Evolutionary conservation across 1,140 invertebrate species (phyloP).

Genomic region (Eueides isabella): DNA sequence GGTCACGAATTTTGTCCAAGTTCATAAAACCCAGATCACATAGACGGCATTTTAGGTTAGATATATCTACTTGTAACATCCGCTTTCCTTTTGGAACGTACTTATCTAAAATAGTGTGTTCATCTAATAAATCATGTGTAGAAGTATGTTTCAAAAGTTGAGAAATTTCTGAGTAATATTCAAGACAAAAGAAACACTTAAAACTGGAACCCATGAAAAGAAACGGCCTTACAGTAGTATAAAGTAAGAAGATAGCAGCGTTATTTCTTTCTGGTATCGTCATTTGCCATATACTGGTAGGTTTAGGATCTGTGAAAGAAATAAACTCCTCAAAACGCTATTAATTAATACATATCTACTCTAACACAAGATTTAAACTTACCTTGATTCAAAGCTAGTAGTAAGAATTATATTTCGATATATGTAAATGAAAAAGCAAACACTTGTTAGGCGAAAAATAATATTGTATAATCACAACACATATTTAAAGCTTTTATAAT

Average conservation of each 20-base stretch:
- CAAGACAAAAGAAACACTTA: conserved; percentile 60
- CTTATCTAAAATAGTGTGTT: conserved; percentile 48
- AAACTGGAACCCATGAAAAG: conserved; percentile 57
- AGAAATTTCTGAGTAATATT: conserved; percentile 49
- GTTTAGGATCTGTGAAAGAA: conserved; percentile 37
- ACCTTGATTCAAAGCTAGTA: neutral
- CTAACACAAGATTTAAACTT: neutral
- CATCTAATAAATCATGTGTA: conserved; percentile 39
- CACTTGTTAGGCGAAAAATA: neutral
- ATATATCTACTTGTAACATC: conserved; percentile 60
- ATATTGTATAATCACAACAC: neutral
- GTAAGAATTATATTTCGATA: neutral
- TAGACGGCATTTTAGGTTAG: conserved; percentile 55
- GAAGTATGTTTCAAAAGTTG: conserved; percentile 50
- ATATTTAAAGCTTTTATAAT: neutral
- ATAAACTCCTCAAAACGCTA: conserved; percentile 22
- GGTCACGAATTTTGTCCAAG: conserved; percentile 48
- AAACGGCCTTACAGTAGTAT: conserved; percentile 56
- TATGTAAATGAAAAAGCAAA: neutral
- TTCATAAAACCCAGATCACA: conserved; percentile 43
- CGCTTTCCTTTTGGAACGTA: conserved; percentile 57
- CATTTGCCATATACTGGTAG: conserved; percentile 54
- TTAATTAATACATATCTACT: neutral
- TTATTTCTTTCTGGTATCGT: conserved; percentile 59
- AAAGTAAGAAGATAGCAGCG: conserved; percentile 49